A percentile compares a stretch with the other conserved stretches of the same genome.
phyloP scores from a whole-genome alignment of 2,797 vertebrate genomes.

The Hoplostethus atlanticus region DNA sequence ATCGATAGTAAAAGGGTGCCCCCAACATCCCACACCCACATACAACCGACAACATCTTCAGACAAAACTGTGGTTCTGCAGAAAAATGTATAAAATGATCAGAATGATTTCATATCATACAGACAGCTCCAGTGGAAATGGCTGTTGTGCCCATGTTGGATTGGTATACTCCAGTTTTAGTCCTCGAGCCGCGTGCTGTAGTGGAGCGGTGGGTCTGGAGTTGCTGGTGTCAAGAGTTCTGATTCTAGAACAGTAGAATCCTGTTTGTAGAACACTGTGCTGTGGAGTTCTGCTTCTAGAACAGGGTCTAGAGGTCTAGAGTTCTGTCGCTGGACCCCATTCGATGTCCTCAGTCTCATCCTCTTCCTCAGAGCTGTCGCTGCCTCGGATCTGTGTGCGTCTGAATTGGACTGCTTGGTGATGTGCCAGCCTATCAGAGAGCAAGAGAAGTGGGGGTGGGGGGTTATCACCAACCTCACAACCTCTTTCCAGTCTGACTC shows the following conservation, averaged over 20 bases:
- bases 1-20: not conserved
- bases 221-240: no score
- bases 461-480: not conserved
- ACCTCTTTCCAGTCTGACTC: not conserved
- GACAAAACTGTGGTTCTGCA: slow-evolving; percentile 8
- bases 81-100: slow-evolving; percentile 18
- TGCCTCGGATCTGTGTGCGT: slow-evolving; percentile 89
- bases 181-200: not conserved
- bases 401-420: slow-evolving; percentile 88
- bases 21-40: not conserved
- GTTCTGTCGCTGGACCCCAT: slow-evolving; percentile 96
- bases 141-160: not conserved
- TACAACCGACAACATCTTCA: not conserved
- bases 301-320: slow-evolving; percentile 86
- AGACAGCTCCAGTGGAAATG: not conserved
- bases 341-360: slow-evolving; percentile 84
- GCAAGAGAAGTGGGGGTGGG: not conserved
- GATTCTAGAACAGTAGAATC: no score
- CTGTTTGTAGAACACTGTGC: no score
- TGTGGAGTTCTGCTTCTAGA: no score
- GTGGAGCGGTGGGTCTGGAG: no score
- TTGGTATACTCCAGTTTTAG: not conserved
- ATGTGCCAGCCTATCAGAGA: slow-evolving; percentile 85
- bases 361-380: slow-evolving; percentile 87
- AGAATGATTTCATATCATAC: slow-evolving; percentile 1